phyloP scores from a whole-genome alignment of 2,888 invertebrate genomes.

The Eueremaeus valkanovi region DNA sequence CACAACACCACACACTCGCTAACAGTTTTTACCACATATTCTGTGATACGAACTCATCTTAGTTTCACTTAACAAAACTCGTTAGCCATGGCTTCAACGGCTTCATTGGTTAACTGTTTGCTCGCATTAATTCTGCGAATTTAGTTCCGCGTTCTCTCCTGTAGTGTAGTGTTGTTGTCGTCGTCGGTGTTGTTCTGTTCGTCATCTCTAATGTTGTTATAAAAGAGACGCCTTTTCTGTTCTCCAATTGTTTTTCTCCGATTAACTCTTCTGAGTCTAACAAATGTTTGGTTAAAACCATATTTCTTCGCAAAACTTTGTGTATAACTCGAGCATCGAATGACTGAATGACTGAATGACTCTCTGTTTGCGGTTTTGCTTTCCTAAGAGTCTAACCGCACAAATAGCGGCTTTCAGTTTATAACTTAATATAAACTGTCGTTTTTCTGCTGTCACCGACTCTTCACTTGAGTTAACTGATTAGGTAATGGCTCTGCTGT shows the following conservation, averaged over 20 bases:
- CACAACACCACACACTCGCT: background rate
- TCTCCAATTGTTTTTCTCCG: background rate
- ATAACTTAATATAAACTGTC: background rate
- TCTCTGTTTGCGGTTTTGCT: background rate
- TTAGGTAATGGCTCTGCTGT: background rate
- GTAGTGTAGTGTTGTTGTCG: background rate
- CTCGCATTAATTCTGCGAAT: background rate
- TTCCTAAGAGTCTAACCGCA: background rate
- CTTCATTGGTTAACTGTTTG: background rate
- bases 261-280: background rate
- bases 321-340: background rate
- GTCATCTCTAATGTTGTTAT: no score
- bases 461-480: background rate
- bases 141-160: background rate
- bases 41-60: background rate
- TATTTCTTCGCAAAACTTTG: background rate
- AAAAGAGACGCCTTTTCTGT: no score
- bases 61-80: background rate
- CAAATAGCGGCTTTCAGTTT: background rate
- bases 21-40: constrained; percentile 1
- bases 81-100: background rate
- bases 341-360: background rate
- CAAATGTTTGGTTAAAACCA: background rate
- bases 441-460: background rate
- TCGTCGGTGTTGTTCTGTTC: background rate